Conservation (phyloP, 2,113 vertebrate species). For the Cynocephalus volans region DNA sequence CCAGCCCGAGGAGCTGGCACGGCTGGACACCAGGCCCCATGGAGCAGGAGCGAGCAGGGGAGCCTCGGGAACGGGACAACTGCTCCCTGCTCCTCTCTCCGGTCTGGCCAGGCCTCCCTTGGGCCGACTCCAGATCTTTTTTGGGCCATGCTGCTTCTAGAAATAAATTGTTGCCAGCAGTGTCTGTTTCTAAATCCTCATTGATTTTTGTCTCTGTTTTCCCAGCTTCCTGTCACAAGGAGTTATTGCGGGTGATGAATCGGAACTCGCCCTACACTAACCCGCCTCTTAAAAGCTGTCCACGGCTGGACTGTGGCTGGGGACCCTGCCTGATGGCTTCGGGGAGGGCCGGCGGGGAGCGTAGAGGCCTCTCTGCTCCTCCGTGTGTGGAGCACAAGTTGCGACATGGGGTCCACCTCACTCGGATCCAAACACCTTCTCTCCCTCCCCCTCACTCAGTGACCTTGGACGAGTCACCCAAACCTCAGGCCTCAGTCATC, state of each 20-base stretch:
- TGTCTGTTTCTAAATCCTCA: constrained; percentile 33
- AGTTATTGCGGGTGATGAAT: background rate
- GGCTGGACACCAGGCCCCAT: background rate
- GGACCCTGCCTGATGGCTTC: background rate
- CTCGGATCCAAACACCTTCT: background rate
- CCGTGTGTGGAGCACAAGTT: accelerated
- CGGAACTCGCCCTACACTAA: background rate
- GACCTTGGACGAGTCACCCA: background rate
- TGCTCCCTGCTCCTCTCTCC: background rate
- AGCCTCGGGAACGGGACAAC: accelerated
- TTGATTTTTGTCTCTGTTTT: constrained; percentile 55
- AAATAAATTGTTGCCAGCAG: background rate
- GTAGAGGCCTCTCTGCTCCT: accelerated
- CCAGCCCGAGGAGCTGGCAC: background rate
- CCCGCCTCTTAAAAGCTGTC: background rate
- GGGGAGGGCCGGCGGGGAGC: accelerated
- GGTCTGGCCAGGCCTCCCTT: background rate
- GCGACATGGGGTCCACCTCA: background rate
- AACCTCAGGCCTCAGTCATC: accelerated
- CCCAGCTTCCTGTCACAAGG: background rate
- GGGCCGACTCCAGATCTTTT: background rate
- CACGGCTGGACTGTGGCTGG: accelerated
- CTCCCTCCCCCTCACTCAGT: accelerated
- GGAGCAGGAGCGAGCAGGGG: background rate
- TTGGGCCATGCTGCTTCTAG: background rate